These are phyloP conservation scores for Cataglyphis albicans DNA, from an alignment of 2,888 invertebrate species.

Conservation along the genomic window DNA sequence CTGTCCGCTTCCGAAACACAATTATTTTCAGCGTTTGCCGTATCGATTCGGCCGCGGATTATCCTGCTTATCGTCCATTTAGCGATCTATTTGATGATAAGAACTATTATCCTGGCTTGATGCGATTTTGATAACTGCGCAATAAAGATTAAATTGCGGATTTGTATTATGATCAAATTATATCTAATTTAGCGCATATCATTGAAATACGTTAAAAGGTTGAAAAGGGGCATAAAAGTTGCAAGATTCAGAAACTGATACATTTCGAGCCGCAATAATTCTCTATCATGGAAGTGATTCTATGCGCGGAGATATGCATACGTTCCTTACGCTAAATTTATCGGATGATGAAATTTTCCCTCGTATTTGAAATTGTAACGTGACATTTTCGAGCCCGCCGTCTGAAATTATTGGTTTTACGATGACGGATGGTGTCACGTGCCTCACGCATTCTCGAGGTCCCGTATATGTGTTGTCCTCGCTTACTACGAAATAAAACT, in stretches of 20 bases:
- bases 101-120: background rate
- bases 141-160: background rate
- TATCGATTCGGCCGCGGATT: slow-evolving; percentile 15
- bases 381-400: slow-evolving; percentile 18
- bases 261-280: background rate
- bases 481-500: slow-evolving; percentile 41
- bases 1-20: background rate
- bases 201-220: background rate
- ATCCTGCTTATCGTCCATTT: slow-evolving; percentile 26
- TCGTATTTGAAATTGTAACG: slow-evolving; percentile 9
- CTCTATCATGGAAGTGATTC: too few species aligned
- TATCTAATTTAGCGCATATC: background rate
- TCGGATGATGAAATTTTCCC: background rate
- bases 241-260: background rate
- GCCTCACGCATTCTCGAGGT: slow-evolving; percentile 5
- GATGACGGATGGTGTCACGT: background rate
- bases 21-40: background rate
- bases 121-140: background rate
- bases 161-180: background rate
- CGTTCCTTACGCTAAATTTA: background rate
- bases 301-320: background rate
- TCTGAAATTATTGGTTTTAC: slow-evolving; percentile 30
- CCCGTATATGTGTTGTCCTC: slow-evolving; percentile 1
- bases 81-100: background rate
- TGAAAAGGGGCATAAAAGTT: background rate